Conservation (phyloP, 2,888 invertebrate genomes). For the Hydrotaea diabolus region DNA sequence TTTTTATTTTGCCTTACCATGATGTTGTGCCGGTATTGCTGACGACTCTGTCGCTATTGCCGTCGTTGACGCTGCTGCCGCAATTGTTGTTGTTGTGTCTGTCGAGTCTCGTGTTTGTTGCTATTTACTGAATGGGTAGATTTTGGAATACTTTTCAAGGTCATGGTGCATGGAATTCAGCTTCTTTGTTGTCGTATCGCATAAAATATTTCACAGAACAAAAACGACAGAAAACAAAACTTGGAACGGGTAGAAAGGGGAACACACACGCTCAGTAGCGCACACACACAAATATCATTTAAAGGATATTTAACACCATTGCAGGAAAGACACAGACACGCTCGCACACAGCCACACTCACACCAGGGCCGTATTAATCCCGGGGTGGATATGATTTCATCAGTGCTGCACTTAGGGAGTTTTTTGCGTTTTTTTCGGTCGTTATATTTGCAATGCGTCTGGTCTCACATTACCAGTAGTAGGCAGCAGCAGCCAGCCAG, state of each 20-base stretch:
- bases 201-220: constrained; percentile 24
- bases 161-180: constrained; percentile 76
- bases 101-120: constrained; percentile 48
- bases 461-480: constrained; percentile 57
- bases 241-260: constrained; percentile 15
- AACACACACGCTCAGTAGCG: constrained; percentile 30
- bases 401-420: constrained; percentile 59
- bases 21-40: constrained; percentile 31
- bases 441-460: constrained; percentile 50
- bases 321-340: constrained; percentile 50
- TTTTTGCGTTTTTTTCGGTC: constrained; percentile 43
- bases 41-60: constrained; percentile 39
- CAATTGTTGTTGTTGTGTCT: constrained; percentile 40
- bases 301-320: constrained; percentile 58
- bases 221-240: neutral
- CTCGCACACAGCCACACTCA: constrained; percentile 28
- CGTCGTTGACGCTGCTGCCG: constrained; percentile 42
- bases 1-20: constrained; percentile 24
- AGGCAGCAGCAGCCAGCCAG: constrained; percentile 30
- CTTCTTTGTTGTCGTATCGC: constrained; percentile 67
- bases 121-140: constrained; percentile 61
- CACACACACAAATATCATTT: neutral
- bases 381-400: constrained; percentile 62
- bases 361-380: constrained; percentile 19
- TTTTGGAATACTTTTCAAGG: constrained; percentile 79